Evolutionary conservation across 2,113 vertebrate species (phyloP).

Genomic region (Carettochelys insculpta): DNA sequence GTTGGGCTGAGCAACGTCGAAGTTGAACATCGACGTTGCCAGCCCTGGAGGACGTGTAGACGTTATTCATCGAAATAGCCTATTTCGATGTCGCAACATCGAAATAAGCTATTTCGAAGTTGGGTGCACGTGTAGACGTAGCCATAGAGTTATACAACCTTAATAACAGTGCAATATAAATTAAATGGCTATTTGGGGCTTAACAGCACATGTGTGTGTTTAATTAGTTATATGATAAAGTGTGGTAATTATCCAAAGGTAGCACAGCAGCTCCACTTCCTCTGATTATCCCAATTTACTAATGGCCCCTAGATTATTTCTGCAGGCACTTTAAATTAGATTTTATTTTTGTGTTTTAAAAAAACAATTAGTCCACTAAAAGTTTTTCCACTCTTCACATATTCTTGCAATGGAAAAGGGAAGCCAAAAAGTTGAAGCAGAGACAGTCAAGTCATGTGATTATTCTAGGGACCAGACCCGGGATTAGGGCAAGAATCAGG

Average conservation of each 20-base stretch:
- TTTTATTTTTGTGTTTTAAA: not conserved
- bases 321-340: not conserved
- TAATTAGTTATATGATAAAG: not conserved
- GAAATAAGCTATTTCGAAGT: no score
- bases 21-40: no score
- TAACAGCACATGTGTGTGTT: not conserved
- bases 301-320: not conserved
- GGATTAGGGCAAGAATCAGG: no score
- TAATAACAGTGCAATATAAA: not conserved
- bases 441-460: no score
- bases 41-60: no score
- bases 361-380: not conserved
- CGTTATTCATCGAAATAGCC: no score
- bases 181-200: not conserved
- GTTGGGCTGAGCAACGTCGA: no score
- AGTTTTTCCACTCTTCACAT: not conserved
- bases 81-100: no score
- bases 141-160: no score
- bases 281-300: not conserved
- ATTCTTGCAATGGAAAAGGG: not conserved
- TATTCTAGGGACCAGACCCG: no score
- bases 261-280: not conserved
- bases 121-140: no score
- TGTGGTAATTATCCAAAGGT: not conserved
- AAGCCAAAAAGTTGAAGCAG: not conserved